Conservation (phyloP, 2,113 vertebrate species). For the Cyprinodon tularosa region DNA sequence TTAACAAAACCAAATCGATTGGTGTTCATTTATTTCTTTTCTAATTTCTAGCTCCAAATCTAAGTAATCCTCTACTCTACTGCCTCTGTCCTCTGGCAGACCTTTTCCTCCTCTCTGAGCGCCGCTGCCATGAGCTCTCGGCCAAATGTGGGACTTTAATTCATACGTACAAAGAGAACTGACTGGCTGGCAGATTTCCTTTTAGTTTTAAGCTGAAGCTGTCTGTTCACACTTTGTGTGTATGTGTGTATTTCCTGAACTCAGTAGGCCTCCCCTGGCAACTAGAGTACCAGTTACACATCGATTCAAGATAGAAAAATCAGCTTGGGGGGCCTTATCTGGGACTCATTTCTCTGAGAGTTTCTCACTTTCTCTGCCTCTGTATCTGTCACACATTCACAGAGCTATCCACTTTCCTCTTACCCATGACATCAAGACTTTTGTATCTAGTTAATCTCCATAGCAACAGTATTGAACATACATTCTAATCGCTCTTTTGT, state of each 20-base stretch:
- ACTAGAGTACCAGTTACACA: constrained; percentile 12
- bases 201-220: constrained; percentile 23
- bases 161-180: constrained; percentile 19
- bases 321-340: constrained; percentile 12
- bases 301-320: constrained; percentile 47
- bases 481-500: constrained; percentile 27
- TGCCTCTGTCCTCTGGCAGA: constrained; percentile 2
- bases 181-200: constrained; percentile 18
- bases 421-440: constrained; percentile 45
- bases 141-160: constrained; percentile 16
- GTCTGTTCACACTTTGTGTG: constrained; percentile 8
- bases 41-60: background rate
- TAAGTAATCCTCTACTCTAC: background rate
- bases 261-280: background rate
- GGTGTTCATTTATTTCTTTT: background rate
- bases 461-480: constrained; percentile 57
- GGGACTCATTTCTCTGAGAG: constrained; percentile 31
- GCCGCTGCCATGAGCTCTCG: constrained; percentile 6
- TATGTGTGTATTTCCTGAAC: constrained; percentile 42
- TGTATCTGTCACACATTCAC: background rate
- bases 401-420: constrained; percentile 22
- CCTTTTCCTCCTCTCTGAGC: background rate
- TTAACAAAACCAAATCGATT: background rate
- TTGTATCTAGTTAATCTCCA: constrained; percentile 66
- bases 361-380: constrained; percentile 33